Conservation (phyloP, 2,888 invertebrate species). For the Ormia ochracea region DNA sequence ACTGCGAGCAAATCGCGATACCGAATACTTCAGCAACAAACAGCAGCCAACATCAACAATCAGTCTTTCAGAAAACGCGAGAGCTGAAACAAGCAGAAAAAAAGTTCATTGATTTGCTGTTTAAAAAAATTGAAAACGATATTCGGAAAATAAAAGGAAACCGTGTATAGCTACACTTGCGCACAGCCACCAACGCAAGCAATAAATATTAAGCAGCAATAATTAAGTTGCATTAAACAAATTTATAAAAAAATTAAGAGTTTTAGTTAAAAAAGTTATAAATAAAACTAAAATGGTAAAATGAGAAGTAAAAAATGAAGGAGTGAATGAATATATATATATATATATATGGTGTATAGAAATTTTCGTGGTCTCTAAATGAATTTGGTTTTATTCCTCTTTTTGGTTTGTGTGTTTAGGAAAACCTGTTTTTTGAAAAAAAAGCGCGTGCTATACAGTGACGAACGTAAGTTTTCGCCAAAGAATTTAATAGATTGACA, state of each 20-base stretch:
- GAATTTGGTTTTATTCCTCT: conserved; percentile 15
- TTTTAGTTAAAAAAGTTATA: neutral
- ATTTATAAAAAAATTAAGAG: neutral
- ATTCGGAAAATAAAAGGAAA: neutral
- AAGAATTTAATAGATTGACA: no score
- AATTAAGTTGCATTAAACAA: neutral
- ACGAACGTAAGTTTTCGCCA: no score
- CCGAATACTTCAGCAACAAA: conserved; percentile 35
- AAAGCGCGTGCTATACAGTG: conserved; percentile 58
- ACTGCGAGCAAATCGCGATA: conserved; percentile 42
- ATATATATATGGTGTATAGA: conserved; percentile 38
- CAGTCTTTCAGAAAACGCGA: conserved; percentile 64
- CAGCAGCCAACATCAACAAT: conserved; percentile 39
- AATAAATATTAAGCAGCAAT: neutral
- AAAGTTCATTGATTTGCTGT: neutral
- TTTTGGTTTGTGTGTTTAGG: conserved; percentile 5
- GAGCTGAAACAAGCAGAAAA: conserved; percentile 54
- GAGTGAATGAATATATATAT: conserved; percentile 15
- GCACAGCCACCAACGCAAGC: no score
- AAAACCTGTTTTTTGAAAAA: conserved; percentile 57
- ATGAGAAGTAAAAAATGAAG: neutral
- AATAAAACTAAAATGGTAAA: no score
- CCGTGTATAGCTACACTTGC: neutral
- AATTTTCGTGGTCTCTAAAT: conserved; percentile 24
- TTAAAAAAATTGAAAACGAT: neutral